Percentiles rank a stretch among this genome's conserved stretches.
Conservation (phyloP, 2,888 invertebrate species). For the Lymantria monacha region DNA sequence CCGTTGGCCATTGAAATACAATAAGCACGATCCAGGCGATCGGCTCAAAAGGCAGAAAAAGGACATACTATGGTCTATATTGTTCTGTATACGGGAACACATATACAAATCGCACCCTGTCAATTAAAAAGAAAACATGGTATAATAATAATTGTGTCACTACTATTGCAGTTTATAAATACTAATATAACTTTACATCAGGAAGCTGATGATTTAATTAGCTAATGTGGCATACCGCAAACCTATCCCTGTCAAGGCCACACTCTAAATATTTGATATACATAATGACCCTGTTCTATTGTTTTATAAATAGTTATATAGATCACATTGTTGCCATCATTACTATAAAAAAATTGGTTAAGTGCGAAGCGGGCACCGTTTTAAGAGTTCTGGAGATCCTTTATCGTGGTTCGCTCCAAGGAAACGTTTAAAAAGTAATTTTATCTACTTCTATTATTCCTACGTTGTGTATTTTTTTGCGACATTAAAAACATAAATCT, state of each 20-base stretch:
- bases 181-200: constrained; percentile 5
- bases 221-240: constrained; percentile 7
- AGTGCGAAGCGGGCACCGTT: neutral
- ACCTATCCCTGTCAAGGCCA: constrained; percentile 8
- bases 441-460: no score
- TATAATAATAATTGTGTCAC: neutral
- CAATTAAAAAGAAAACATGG: no score
- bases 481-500: no score
- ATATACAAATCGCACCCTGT: no score
- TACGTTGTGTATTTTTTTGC: no score
- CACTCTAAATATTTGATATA: constrained; percentile 3
- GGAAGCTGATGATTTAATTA: constrained; percentile 1
- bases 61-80: no score
- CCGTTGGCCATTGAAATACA: no score
- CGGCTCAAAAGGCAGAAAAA: no score
- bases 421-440: no score
- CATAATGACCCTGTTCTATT: constrained; percentile 4
- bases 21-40: no score
- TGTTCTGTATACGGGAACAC: no score
- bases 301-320: constrained; percentile 1
- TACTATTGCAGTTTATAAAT: neutral
- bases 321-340: constrained; percentile 19
- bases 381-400: neutral
- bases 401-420: no score
- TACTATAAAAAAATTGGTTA: neutral